Conservation (phyloP, 2,797 vertebrate genomes). For the Platalea minor region DNA sequence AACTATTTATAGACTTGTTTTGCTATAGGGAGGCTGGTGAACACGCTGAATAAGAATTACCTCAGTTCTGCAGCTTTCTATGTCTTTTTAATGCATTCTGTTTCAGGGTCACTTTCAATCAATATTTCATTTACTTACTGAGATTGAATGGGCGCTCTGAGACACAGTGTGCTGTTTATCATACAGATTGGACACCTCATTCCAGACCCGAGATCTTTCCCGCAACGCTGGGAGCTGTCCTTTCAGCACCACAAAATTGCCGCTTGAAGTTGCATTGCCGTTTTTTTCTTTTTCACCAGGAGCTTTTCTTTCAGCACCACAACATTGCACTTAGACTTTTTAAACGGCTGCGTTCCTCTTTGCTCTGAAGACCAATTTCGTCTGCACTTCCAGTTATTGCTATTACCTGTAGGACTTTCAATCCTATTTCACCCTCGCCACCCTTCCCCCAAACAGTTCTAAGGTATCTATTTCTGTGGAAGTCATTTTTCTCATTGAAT, state of each 20-base stretch:
- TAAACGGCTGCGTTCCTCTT: slow-evolving; percentile 82
- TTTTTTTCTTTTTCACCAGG: slow-evolving; percentile 77
- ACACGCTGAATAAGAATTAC: slow-evolving; percentile 85
- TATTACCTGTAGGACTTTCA: slow-evolving; percentile 79
- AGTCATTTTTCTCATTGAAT: slow-evolving; percentile 84
- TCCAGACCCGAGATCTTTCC: slow-evolving; percentile 81
- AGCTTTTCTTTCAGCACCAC: slow-evolving; percentile 84
- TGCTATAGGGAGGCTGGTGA: slow-evolving; percentile 84
- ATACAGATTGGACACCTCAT: slow-evolving; percentile 87
- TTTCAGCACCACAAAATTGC: slow-evolving; percentile 83
- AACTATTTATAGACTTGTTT: slow-evolving; percentile 84
- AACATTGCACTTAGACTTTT: slow-evolving; percentile 83
- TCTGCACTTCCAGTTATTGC: slow-evolving; percentile 81
- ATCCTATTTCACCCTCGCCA: slow-evolving; percentile 77
- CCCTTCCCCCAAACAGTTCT: slow-evolving; percentile 76
- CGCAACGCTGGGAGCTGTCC: slow-evolving; percentile 82
- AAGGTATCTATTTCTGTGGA: slow-evolving; percentile 81
- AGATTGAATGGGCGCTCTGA: slow-evolving; percentile 89
- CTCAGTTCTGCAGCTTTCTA: slow-evolving; percentile 85
- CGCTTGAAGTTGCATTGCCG: slow-evolving; percentile 80
- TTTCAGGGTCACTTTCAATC: slow-evolving; percentile 92
- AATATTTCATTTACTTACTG: slow-evolving; percentile 93
- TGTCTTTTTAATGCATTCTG: slow-evolving; percentile 90
- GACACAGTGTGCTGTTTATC: slow-evolving; percentile 87
- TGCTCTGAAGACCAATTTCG: slow-evolving; percentile 82